Evolutionary conservation across 2,113 vertebrate species (phyloP), one percentile per base, ranked within the genome.

Genomic region (Trachemys scripta): DNA sequence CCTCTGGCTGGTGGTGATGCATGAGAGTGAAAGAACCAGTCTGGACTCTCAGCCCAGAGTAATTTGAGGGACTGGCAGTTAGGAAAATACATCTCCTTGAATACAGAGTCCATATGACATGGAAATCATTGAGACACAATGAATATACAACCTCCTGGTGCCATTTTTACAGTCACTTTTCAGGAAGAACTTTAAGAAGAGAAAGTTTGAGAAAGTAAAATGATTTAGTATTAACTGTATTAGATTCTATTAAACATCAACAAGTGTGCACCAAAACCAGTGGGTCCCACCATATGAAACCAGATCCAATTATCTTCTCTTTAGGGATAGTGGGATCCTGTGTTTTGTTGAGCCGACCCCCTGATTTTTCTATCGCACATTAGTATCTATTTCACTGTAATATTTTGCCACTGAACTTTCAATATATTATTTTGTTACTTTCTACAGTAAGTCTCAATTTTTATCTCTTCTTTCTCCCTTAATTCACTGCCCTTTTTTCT

Each of bases 1-100:
- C 20, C 76, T 54, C 79, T n/a, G 16, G 19, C n/a, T 72, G n/a
- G 65, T 72, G n/a, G 20, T 72, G 13, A 6, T 78, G 47, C 25
- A 62, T 0, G 0, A 38, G 20, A 62, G 9, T 38, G 19, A 50
- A 93, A 75, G 38, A 83, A 11, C 3, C 24, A 10, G 12, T 4
- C 11, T 2, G 3, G 12, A 0, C 0, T 49, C 2, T 72, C 85
- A 62, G 7, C 4, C 7, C 16, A 49, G 54, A 35, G 10, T 80
- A 0, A 0, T 51, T n/a, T 20, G 54, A 76, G 27, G 42, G 89
- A 62, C 88, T 84, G 22, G n/a, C 72, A 45, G 31, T 78, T 80
- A 29, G 49, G 84, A 53, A 38, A 51, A 11, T 59, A 94, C n/a
- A 72, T 38, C 35, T 72, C 20, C n/a, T 38, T 72, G 65, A 72